These are phyloP conservation scores for Platycheirus rosarum DNA, from an alignment of 2,888 invertebrate species.

Conservation along the genomic window DNA sequence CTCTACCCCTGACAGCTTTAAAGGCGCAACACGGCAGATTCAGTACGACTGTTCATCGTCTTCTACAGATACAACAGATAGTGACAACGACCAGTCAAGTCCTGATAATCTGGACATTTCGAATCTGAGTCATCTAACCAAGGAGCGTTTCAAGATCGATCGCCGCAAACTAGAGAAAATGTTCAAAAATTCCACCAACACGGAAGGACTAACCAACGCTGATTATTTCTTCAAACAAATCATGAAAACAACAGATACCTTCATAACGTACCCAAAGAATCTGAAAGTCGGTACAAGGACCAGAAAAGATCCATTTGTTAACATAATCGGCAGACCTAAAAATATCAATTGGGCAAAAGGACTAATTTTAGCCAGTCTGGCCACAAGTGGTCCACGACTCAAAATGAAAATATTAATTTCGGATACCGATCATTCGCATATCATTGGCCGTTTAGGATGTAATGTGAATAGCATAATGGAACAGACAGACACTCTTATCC, in stretches of 20 bases:
- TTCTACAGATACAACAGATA: slow-evolving; percentile 76
- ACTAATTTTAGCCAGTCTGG: slow-evolving; percentile 92
- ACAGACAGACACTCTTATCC: slow-evolving; percentile 97
- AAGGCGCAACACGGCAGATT: slow-evolving; percentile 79
- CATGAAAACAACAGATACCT: slow-evolving; percentile 95
- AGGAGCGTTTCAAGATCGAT: slow-evolving; percentile 97
- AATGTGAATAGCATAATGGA: slow-evolving; percentile 92
- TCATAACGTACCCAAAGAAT: slow-evolving; percentile 97
- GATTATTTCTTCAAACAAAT: slow-evolving; percentile 83
- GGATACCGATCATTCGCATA: slow-evolving; percentile 98
- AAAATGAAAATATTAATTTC: slow-evolving; percentile 99
- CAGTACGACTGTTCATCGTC: slow-evolving; percentile 81
- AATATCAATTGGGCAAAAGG: slow-evolving; percentile 93
- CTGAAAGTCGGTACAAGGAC: slow-evolving; percentile 99
- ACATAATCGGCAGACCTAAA: slow-evolving; percentile 91
- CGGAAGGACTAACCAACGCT: slow-evolving; percentile 80
- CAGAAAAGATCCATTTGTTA: slow-evolving; percentile 98
- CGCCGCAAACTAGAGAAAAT: slow-evolving; percentile 95
- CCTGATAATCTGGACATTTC: slow-evolving; percentile 88
- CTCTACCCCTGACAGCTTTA: too few relatives aligned
- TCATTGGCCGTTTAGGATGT: slow-evolving; percentile 92
- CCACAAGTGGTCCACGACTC: slow-evolving; percentile 96
- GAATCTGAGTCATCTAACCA: slow-evolving; percentile 89
- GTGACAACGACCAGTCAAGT: slow-evolving; percentile 87
- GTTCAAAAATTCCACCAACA: slow-evolving; percentile 88